phyloP scores from a whole-genome alignment of 92 coral and sea anemone genomes.

The Bergia sp. region DNA sequence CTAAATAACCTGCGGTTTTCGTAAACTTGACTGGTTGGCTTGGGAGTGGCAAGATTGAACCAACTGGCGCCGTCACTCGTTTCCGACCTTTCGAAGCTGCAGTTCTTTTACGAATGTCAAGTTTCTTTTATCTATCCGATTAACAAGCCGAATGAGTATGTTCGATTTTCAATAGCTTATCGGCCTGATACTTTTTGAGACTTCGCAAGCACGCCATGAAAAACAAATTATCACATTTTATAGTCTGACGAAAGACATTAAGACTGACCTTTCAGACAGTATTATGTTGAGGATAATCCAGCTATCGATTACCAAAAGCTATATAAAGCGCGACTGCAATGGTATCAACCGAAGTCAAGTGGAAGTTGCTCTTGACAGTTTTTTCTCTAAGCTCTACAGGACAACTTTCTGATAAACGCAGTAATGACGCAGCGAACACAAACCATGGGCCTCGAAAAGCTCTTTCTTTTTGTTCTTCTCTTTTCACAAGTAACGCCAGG shows the following conservation, averaged over 20 bases:
- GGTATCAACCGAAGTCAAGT: slow-evolving; percentile 14
- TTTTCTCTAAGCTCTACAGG: background rate
- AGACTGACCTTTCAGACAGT: slow-evolving; percentile 39
- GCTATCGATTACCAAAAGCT: slow-evolving; percentile 34
- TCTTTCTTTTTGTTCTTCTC: background rate
- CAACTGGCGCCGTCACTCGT: background rate
- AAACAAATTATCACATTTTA: slow-evolving; percentile 36
- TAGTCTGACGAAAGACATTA: slow-evolving; percentile 32
- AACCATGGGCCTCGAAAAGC: background rate
- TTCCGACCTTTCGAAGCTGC: slow-evolving; percentile 7
- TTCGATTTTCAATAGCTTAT: slow-evolving; percentile 18
- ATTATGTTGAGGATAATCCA: slow-evolving; percentile 37
- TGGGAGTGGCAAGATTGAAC: background rate
- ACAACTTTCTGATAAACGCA: background rate
- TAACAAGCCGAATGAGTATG: background rate
- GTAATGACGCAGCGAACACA: background rate
- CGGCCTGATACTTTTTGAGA: slow-evolving; percentile 32
- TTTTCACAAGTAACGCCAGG: background rate
- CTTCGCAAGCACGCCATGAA: slow-evolving; percentile 26
- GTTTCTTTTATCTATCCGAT: slow-evolving; percentile 16
- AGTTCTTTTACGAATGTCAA: background rate
- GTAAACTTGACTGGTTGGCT: background rate
- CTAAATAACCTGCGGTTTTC: background rate
- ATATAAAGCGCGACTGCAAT: slow-evolving; percentile 26
- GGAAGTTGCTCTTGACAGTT: background rate